Percentiles rank a stretch among this genome's conserved stretches.
phyloP scores from a whole-genome alignment of 2,888 invertebrate species.

The Hypomecis atomaria region DNA sequence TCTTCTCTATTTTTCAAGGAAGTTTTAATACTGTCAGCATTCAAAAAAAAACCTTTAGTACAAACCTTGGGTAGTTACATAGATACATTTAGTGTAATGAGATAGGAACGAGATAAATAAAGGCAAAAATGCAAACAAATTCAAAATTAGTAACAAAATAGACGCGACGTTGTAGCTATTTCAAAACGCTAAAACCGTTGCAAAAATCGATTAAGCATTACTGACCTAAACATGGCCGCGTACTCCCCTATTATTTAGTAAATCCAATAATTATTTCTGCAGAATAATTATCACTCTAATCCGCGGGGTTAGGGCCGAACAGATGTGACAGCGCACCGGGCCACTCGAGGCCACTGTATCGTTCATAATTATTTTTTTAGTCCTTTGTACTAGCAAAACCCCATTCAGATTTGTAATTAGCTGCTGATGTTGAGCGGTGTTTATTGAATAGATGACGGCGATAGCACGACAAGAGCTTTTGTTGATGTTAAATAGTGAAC shows the following conservation, averaged over 20 bases:
- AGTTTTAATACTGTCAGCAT: too few relatives aligned
- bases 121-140: too few relatives aligned
- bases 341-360: constrained; percentile 82
- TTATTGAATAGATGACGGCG: constrained; percentile 62
- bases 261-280: constrained; percentile 80
- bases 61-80: too few relatives aligned
- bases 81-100: too few relatives aligned
- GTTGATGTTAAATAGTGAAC: background rate
- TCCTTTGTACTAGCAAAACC: constrained; percentile 68
- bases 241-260: constrained; percentile 41
- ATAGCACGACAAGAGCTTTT: background rate
- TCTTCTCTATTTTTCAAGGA: too few relatives aligned
- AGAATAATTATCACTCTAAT: constrained; percentile 83
- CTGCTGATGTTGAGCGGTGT: constrained; percentile 76
- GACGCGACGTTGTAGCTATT: too few relatives aligned
- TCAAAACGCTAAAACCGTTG: constrained; percentile 4
- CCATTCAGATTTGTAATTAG: constrained; percentile 82
- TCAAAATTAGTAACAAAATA: too few relatives aligned
- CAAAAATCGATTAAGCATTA: constrained; percentile 3
- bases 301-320: constrained; percentile 71
- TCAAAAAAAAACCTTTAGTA: too few relatives aligned
- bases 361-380: constrained; percentile 76
- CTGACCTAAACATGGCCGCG: constrained; percentile 26
- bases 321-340: constrained; percentile 82
- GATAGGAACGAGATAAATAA: too few relatives aligned